phyloP scores from a whole-genome alignment of 2,797 vertebrate species.

The Luscinia luscinia region DNA sequence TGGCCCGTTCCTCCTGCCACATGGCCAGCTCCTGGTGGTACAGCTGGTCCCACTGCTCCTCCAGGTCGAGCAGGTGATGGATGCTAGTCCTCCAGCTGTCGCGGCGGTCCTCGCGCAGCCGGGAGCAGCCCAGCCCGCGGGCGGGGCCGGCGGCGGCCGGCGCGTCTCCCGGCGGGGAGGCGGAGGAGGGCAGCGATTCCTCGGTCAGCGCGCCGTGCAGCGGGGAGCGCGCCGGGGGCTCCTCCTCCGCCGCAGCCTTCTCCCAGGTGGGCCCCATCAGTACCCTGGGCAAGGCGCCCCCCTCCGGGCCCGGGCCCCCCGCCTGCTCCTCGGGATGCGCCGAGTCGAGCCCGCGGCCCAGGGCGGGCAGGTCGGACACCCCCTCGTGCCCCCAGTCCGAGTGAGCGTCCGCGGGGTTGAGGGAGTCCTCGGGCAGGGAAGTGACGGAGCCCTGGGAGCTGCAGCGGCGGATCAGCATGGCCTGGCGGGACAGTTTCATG shows the following conservation, averaged over 20 bases:
- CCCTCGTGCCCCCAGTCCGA: slow-evolving; percentile 55
- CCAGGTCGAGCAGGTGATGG: slow-evolving; percentile 70
- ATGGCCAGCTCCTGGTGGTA: slow-evolving; percentile 73
- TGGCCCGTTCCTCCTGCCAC: slow-evolving; percentile 71
- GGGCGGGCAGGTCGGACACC: slow-evolving; percentile 10
- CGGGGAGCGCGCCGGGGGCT: slow-evolving; percentile 15
- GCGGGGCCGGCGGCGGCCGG: neutral
- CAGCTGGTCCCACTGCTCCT: slow-evolving; percentile 73
- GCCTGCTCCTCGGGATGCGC: slow-evolving; percentile 51
- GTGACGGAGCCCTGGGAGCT: slow-evolving; percentile 64
- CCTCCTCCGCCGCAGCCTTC: slow-evolving; percentile 45
- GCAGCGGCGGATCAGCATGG: slow-evolving; percentile 50
- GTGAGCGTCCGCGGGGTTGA: slow-evolving; percentile 35
- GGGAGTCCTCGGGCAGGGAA: slow-evolving; percentile 64
- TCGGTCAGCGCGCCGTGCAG: slow-evolving; percentile 58
- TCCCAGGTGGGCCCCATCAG: slow-evolving; percentile 51
- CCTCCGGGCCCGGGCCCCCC: neutral
- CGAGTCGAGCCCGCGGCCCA: slow-evolving; percentile 25
- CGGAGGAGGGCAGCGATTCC: slow-evolving; percentile 61
- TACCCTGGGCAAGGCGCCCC: slow-evolving; percentile 34
- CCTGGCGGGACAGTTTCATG: slow-evolving; percentile 36
- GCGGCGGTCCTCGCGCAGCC: slow-evolving; percentile 14
- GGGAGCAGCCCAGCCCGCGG: slow-evolving; percentile 29
- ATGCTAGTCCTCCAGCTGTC: slow-evolving; percentile 67
- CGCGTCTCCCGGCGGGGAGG: slow-evolving; percentile 47